Evolutionary conservation across 2,797 vertebrate species (phyloP), one percentile per base, ranked within the genome.

Genomic region (Clangula hyemalis): DNA sequence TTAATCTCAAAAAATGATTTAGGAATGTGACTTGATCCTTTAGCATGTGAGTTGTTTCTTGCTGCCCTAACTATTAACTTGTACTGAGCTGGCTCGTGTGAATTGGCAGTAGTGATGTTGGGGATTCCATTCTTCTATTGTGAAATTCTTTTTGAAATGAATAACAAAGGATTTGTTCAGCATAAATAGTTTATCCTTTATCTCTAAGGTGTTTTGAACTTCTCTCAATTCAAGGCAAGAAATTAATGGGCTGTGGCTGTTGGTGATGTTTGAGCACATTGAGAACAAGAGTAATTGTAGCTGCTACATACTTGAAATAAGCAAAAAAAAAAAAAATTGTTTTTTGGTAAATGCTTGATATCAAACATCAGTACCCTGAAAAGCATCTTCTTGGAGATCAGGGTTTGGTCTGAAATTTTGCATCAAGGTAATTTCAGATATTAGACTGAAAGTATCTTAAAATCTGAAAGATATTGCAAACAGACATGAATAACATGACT

Each of bases 1-100:
- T 36, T 64, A 47, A 69, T 20, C 10, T 11, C 21, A 25, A 22
- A 57, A 68, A n/a, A 32, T 14, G 4, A 87, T 27, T 2, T 39
- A 62, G 6, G 17, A 61, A 68, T 32, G 22, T 17, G 4, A 83
- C 27, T 2, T 41, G 6, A 13, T 51, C 49, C 49, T 51, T 51
- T 25, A 51, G 24, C 32, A 43, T 51, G 22, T 73, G 15, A 77
- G 32, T 3, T 16, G 34, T 22, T 38, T 51, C 13, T 57, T 89
- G 27, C 13, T 84, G 54, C 15, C n/a, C 7, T 53, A 5, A 21
- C 68, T 64, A 25, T 34, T 24, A n/a, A 5, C 1, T 1, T 13
- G 2, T 7, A 6, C 0, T 0, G 28, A 56, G 3, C 1, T 86
- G 28, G 10, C 24, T 28, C 62, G 13, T 0, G 0, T 4, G 20